Conservation (phyloP, 64 coral and sea anemone genomes). For the Montipora sp. region DNA sequence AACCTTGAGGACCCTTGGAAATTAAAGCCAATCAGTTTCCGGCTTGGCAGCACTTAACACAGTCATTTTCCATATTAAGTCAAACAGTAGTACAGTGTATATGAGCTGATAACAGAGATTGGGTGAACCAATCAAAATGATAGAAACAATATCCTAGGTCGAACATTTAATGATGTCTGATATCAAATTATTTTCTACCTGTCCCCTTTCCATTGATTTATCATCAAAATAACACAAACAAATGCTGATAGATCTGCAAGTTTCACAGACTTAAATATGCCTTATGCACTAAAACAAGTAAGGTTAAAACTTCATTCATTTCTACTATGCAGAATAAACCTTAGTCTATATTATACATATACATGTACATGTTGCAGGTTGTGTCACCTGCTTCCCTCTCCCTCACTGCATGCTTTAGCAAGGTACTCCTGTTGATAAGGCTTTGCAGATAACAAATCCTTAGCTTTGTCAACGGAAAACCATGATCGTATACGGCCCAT, state of each 20-base stretch:
- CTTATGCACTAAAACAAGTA: background rate
- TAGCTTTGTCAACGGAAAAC: constrained; percentile 85
- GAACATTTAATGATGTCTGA: too few species aligned
- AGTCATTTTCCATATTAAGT: too few species aligned
- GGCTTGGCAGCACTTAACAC: too few species aligned
- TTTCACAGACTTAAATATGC: background rate
- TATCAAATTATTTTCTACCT: background rate
- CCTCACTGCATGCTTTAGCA: constrained; percentile 63
- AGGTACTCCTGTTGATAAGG: constrained; percentile 78
- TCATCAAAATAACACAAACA: background rate
- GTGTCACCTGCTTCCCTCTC: constrained; percentile 64
- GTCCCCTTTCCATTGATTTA: background rate
- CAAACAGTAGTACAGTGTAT: too few species aligned
- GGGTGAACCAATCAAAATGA: too few species aligned
- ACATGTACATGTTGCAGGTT: background rate
- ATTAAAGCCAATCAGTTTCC: too few species aligned
- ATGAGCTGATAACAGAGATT: too few species aligned
- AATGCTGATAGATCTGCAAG: background rate
- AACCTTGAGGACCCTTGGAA: too few species aligned
- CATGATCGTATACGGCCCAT: constrained; percentile 79
- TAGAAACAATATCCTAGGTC: too few species aligned
- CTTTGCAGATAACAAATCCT: constrained; percentile 56
- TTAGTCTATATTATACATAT: background rate
- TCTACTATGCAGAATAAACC: background rate
- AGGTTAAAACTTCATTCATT: background rate